Base-by-base conservation (phyloP, 2,797 vertebrate genomes). In the Coregonus ussuriensis region DNA sequence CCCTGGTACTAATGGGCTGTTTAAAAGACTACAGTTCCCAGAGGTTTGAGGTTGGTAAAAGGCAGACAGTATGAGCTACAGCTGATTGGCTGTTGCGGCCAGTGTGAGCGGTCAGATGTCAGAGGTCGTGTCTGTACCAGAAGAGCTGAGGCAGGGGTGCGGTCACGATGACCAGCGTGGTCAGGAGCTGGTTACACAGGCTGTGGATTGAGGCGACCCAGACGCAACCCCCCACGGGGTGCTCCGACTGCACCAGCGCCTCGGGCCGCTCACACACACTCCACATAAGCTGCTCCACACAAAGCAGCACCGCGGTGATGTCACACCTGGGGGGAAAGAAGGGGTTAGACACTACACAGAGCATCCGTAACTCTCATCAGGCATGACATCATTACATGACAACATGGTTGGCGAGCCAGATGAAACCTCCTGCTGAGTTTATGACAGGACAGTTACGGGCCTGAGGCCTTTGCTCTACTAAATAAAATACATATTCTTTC, bases 211-310 rank as follows among this genome's bases (percentile, higher is more conserved):
- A 93, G 82, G 82, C 92, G n/a, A 95, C 91, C 93, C 94, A 95
- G 82, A 87, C 82, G 2, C 85, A 85, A 14, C 80, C 62, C 25
- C 25, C 25, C 25, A 25, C 25, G 25, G 25, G 25, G 25, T 25
- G 25, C 25, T 25, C 25, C 65, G 93, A 89, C 78, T 79, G 86
- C 78, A 96, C 75, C 88, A 98, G 90, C 77, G 93, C 93, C 83
- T 94, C 90, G 4, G 91, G 88, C 82, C 94, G 94, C 79, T 92
- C 85, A 81, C 95, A 97, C 83, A 97, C 72, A 77, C 96, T 96
- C 97, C 96, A 98, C 81, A 99, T 90, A 75, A 98, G 92, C 77
- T 95, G 94, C 88, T 98, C 96, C 81, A 95, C 95, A 72, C 94
- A 97, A 89, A 96, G 93, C 89, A 99, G 89, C 83, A 97, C 91